Evolutionary conservation across 2,797 vertebrate genomes (phyloP), one percentile per base, ranked within the genome.

Genomic region (Lophotriccus pileatus): DNA sequence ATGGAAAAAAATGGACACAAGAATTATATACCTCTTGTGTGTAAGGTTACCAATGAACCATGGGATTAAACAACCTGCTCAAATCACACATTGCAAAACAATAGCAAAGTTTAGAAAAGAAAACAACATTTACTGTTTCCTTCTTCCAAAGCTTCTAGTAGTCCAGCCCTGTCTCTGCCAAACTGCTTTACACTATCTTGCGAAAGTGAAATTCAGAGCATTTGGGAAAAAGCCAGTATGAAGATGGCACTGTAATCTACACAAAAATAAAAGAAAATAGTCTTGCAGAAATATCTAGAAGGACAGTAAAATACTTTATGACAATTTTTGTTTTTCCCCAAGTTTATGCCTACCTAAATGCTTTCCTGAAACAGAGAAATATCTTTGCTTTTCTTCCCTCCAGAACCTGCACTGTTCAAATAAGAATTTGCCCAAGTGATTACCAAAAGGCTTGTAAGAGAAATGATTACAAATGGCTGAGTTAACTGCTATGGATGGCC

Each of bases 391-490:
- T 75, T 94, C 60, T 60, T 69, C 18, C 34, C 13, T 43, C 4
- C 21, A 63, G 90, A 92, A 84, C 44, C 58, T 79, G 66, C 36
- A 13, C 75, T 89, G 70, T 84, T 95, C 66, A 72, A 93, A 97
- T 73, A 96, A 93, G 69, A 90, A 94, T 96, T 96, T 96, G 89
- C 93, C 55, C 44, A 94, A 94, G 87, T 93, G 94, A 95, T 96
- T 96, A 96, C 34, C 24, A 41, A 96, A 94, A 94, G 73, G 77
- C 59, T 85, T 87, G 78, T 77, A 78, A 95, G 95, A 95, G 96
- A 96, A 97, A 97, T 96, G 85, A 97, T 97, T 96, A 97, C 95
- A 97, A 97, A 98, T 94, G 96, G 94, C 84, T 63, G 79, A 92
- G 94, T 90, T 98, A 97, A 97, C 95, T 95, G 94, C 78, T 90